phyloP scores from a whole-genome alignment of 2,888 invertebrate species.

The Lepidocyrtinus sp. region DNA sequence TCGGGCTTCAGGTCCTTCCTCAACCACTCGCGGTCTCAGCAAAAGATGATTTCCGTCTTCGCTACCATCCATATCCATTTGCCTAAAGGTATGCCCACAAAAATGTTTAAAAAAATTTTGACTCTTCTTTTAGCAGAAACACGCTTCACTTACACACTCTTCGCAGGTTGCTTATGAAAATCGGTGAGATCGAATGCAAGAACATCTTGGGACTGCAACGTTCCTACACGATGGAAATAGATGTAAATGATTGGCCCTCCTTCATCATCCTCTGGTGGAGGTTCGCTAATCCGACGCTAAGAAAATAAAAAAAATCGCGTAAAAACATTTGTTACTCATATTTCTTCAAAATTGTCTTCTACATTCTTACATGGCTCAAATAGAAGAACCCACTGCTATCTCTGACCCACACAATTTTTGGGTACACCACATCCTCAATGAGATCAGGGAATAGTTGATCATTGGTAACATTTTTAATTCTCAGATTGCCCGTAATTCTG shows the following conservation, averaged over 20 bases:
- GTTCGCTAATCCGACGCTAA: slow-evolving; percentile 74
- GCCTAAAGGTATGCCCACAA: slow-evolving; percentile 19
- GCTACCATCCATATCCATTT: slow-evolving; percentile 47
- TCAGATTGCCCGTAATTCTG: slow-evolving; percentile 54
- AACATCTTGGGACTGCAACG: slow-evolving; percentile 87
- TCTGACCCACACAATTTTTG: slow-evolving; percentile 94
- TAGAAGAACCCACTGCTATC: slow-evolving; percentile 97
- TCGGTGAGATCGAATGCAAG: slow-evolving; percentile 91
- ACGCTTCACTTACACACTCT: too few species aligned
- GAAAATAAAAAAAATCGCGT: not conserved
- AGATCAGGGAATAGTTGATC: slow-evolving; percentile 91
- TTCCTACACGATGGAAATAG: slow-evolving; percentile 91
- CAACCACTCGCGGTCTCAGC: slow-evolving; percentile 35
- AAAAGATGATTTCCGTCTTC: slow-evolving; percentile 48
- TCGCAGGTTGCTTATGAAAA: slow-evolving; percentile 84
- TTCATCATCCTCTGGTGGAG: slow-evolving; percentile 83
- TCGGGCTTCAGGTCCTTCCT: slow-evolving; percentile 35
- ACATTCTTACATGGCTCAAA: slow-evolving; percentile 57
- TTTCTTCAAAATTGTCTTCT: not conserved
- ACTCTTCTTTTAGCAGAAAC: too few species aligned
- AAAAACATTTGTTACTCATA: not conserved
- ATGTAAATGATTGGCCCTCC: slow-evolving; percentile 93
- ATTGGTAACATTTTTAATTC: slow-evolving; percentile 81
- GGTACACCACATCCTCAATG: slow-evolving; percentile 92
- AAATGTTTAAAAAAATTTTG: too few species aligned